Conservation (phyloP, 2,888 invertebrate species). For the Morpho helenor region DNA sequence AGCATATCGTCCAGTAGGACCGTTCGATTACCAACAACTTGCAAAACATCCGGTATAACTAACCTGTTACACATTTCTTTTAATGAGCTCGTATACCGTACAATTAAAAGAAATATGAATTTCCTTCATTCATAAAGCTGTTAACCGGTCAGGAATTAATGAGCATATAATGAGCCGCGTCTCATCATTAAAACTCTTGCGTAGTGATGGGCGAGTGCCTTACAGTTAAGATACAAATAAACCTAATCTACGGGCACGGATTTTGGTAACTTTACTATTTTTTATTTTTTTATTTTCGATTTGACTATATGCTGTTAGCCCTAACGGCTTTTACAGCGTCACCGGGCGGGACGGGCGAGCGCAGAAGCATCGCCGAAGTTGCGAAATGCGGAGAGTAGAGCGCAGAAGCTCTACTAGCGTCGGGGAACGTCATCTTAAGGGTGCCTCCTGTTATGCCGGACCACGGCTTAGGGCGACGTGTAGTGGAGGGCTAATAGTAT, state of each 20-base stretch:
- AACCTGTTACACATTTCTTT: constrained; percentile 23
- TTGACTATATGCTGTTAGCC: too few relatives aligned
- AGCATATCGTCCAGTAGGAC: constrained; percentile 11
- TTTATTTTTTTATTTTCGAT: too few relatives aligned
- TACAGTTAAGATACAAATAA: background rate
- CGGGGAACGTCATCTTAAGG: too few relatives aligned
- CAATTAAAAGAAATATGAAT: constrained; percentile 24
- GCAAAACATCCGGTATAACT: constrained; percentile 23
- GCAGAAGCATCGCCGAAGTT: too few relatives aligned
- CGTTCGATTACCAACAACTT: constrained; percentile 20
- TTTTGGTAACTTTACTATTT: too few relatives aligned
- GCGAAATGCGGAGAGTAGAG: too few relatives aligned
- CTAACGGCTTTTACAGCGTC: too few relatives aligned
- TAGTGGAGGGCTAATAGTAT: too few relatives aligned
- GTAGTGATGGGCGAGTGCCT: constrained; percentile 8
- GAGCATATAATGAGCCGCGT: constrained; percentile 23
- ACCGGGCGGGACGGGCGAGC: too few relatives aligned
- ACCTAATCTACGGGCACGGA: background rate
- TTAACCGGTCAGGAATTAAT: constrained; percentile 23
- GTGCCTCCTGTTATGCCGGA: too few relatives aligned
- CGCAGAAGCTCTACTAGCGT: too few relatives aligned
- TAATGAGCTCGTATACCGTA: constrained; percentile 25
- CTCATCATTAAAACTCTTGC: constrained; percentile 22
- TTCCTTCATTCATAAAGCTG: constrained; percentile 27
- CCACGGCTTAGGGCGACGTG: too few relatives aligned